Conservation (phyloP, 2,888 invertebrate species). For the Odiellus spinosus region DNA sequence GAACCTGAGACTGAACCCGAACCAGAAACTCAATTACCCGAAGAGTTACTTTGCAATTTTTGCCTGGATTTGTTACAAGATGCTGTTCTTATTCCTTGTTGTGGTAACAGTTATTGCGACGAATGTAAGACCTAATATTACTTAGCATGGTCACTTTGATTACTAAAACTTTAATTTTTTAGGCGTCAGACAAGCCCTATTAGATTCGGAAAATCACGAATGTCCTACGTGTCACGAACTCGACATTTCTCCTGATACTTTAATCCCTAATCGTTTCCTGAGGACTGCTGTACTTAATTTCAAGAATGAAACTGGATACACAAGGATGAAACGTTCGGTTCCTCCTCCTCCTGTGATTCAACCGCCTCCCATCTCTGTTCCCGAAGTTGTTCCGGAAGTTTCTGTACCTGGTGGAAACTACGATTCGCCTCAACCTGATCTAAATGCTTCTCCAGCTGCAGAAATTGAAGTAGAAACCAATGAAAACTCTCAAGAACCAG, state of each 20-base stretch:
- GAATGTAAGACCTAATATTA: constrained; percentile 54
- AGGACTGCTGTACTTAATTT: constrained; percentile 76
- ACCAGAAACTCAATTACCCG: constrained; percentile 49
- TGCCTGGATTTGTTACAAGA: constrained; percentile 84
- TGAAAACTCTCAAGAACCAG: no score
- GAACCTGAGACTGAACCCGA: constrained; percentile 32
- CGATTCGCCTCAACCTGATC: background rate
- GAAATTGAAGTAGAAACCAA: no score
- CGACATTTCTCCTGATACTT: constrained; percentile 75
- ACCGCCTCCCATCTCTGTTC: constrained; percentile 5
- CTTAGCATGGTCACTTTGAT: background rate
- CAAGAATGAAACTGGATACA: constrained; percentile 80
- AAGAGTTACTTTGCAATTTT: constrained; percentile 76
- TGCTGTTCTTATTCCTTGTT: constrained; percentile 95
- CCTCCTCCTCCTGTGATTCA: background rate
- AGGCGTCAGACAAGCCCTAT: constrained; percentile 71
- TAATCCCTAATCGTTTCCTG: constrained; percentile 82
- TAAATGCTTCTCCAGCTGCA: background rate
- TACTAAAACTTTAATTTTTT: constrained; percentile 12
- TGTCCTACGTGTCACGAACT: constrained; percentile 88
- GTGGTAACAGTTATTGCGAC: constrained; percentile 95
- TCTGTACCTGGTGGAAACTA: background rate
- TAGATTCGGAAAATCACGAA: constrained; percentile 87
- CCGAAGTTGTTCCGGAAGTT: constrained; percentile 10
- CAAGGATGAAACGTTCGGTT: constrained; percentile 25